phyloP scores from a whole-genome alignment of 1,140 invertebrate species.

The Drosophila subobscura region DNA sequence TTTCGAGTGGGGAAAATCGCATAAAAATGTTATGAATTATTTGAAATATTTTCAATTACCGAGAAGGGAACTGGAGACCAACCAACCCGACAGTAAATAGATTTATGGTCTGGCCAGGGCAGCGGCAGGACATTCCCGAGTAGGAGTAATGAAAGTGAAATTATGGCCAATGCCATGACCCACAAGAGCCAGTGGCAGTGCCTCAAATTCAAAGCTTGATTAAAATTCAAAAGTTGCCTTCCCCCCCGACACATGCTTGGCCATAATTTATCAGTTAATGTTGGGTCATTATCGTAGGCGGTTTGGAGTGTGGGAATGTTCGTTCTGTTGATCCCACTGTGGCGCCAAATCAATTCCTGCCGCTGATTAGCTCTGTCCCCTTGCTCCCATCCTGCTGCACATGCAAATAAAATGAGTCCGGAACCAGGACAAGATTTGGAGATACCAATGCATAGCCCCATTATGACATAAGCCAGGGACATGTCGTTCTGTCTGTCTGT shows the following conservation, averaged over 20 bases:
- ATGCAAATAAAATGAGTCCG: constrained; percentile 29
- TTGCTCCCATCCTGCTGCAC: background rate
- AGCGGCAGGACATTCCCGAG: constrained; percentile 74
- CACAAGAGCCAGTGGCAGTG: constrained; percentile 50
- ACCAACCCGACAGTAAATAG: constrained; percentile 53
- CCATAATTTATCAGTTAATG: constrained; percentile 74
- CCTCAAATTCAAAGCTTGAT: constrained; percentile 73
- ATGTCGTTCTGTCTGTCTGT: background rate
- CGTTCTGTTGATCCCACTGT: constrained; percentile 35
- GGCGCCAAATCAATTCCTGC: constrained; percentile 30
- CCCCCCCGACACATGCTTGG: constrained; percentile 16
- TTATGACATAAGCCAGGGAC: constrained; percentile 29
- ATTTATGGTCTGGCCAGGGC: constrained; percentile 63
- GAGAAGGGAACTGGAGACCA: constrained; percentile 25
- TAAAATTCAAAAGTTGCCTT: constrained; percentile 71
- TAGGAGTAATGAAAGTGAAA: constrained; percentile 69
- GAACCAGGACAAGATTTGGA: constrained; percentile 16
- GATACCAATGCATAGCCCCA: constrained; percentile 5
- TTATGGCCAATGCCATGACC: constrained; percentile 56
- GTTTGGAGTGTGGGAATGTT: constrained; percentile 17
- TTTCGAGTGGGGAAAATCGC: constrained; percentile 62
- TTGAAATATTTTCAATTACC: constrained; percentile 81
- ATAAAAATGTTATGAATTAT: constrained; percentile 82
- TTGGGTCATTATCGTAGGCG: constrained; percentile 50
- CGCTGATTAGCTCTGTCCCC: constrained; percentile 32